A percentile compares a stretch with the other conserved stretches of the same genome.
phyloP scores from a whole-genome alignment of 1,140 invertebrate genomes.

The Sinella curviseta region DNA sequence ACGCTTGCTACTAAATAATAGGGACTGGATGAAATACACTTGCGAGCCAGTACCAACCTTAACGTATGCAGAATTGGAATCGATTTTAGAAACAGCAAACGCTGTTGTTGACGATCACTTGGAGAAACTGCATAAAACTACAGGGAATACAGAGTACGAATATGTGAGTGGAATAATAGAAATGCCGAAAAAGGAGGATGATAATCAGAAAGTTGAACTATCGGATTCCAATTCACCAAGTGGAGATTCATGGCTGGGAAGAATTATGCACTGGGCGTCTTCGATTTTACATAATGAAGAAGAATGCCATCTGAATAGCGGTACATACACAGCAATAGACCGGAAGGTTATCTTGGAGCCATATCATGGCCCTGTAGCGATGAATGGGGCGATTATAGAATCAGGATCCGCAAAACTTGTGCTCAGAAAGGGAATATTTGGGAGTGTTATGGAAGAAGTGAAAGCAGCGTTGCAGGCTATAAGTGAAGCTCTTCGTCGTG shows the following conservation, averaged over 20 bases:
- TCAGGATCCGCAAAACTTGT: neutral
- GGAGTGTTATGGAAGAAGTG: neutral
- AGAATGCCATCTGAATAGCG: too few species aligned
- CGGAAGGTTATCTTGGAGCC: neutral
- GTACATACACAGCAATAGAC: too few species aligned
- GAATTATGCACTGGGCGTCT: too few species aligned
- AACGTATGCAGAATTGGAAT: neutral
- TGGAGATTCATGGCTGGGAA: too few species aligned
- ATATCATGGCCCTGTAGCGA: neutral
- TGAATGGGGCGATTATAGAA: neutral
- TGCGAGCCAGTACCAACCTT: neutral
- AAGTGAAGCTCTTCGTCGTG: neutral
- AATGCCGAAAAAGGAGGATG: neutral
- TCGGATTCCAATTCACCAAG: too few species aligned
- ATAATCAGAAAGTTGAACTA: too few species aligned
- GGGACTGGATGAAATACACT: neutral
- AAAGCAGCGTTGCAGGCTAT: neutral
- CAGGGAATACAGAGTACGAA: neutral
- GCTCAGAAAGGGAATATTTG: neutral
- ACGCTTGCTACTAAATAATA: neutral
- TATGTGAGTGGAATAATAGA: neutral
- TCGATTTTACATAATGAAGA: too few species aligned
- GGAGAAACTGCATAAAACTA: neutral
- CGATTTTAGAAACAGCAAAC: neutral
- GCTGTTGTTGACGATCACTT: neutral